phyloP scores from a whole-genome alignment of 2,888 invertebrate species.

The Tribolium freemani region DNA sequence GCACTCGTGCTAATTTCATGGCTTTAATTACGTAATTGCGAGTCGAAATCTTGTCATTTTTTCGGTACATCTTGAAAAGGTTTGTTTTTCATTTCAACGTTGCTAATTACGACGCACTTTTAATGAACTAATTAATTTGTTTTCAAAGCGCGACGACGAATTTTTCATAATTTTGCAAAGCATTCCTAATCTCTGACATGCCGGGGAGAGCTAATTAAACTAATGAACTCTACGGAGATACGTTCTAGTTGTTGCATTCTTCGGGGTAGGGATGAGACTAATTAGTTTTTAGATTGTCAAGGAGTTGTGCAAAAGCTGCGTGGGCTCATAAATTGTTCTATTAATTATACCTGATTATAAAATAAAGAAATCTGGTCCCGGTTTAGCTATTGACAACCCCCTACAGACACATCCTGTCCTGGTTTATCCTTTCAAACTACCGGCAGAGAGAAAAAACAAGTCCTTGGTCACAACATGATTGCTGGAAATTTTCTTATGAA shows the following conservation, averaged over 20 bases:
- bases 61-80: conserved; percentile 5
- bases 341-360: no score
- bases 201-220: neutral
- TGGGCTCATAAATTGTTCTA: no score
- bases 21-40: conserved; percentile 54
- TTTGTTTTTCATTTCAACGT: conserved; percentile 29
- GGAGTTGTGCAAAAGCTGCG: no score
- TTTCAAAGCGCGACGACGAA: conserved; percentile 7
- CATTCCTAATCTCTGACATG: neutral
- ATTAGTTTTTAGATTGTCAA: neutral
- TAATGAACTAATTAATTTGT: conserved; percentile 44
- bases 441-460: no score
- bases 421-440: no score
- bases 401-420: no score
- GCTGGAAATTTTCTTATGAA: no score
- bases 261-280: conserved; percentile 2
- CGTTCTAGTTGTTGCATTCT: neutral
- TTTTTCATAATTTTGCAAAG: neutral
- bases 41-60: conserved; percentile 43
- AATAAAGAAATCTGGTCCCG: no score
- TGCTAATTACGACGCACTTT: conserved; percentile 34
- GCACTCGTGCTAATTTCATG: conserved; percentile 44
- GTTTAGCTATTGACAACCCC: no score
- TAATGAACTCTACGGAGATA: neutral
- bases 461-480: no score